A percentile compares a stretch with the other conserved stretches of the same genome.
Conservation (phyloP, 2,797 vertebrate genomes). For the Champsocephalus esox region DNA sequence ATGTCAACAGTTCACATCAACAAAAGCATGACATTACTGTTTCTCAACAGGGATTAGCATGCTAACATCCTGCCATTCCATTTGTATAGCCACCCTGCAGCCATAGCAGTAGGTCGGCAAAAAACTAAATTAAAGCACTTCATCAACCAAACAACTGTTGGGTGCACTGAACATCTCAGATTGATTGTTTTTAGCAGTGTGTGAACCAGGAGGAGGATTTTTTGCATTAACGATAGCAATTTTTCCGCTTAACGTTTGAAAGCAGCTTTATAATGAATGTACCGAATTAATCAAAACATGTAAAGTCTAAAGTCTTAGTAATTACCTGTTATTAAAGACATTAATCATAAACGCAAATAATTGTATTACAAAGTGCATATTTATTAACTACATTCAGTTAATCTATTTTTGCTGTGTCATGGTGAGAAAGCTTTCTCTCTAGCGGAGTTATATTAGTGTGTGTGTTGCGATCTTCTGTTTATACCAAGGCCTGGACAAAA, state of each 20-base stretch:
- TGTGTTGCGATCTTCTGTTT: slow-evolving; percentile 63
- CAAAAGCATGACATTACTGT: neutral
- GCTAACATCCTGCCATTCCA: neutral
- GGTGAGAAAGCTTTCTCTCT: slow-evolving; percentile 57
- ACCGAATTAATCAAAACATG: slow-evolving; percentile 7
- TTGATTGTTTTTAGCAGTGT: slow-evolving; percentile 44
- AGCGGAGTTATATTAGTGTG: slow-evolving; percentile 48
- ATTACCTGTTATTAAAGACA: slow-evolving; percentile 37
- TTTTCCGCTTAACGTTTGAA: slow-evolving; percentile 44
- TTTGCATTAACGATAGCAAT: slow-evolving; percentile 50
- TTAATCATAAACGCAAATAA: slow-evolving; percentile 40
- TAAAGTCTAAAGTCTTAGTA: slow-evolving; percentile 1
- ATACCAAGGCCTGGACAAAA: slow-evolving; percentile 63
- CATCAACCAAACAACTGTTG: slow-evolving; percentile 54
- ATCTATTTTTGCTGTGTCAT: slow-evolving; percentile 63
- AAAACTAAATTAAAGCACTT: slow-evolving; percentile 58
- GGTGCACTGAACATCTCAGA: slow-evolving; percentile 30
- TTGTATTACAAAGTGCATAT: slow-evolving; percentile 39
- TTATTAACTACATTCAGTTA: slow-evolving; percentile 26
- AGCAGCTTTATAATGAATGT: slow-evolving; percentile 35
- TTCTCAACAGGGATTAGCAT: neutral
- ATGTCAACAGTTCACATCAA: too few species aligned
- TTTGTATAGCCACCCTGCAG: neutral
- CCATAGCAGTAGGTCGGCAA: neutral
- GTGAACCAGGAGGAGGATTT: slow-evolving; percentile 46